Evolutionary conservation across 2,797 vertebrate genomes (phyloP).

Genomic region (Hylomyscus alleni): DNA sequence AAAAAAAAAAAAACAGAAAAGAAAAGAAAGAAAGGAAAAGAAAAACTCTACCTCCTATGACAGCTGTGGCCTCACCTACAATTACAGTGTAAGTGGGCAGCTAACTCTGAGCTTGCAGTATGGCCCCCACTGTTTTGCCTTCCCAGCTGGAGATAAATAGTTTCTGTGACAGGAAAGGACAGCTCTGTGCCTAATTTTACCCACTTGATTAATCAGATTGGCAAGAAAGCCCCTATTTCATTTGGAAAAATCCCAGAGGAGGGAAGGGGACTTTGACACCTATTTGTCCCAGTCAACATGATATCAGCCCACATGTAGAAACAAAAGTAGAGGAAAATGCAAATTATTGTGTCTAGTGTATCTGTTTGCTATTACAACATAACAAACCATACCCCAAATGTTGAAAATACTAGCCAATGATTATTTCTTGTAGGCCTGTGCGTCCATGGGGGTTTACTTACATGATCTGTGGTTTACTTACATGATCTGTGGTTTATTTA

Average conservation of each 20-base stretch:
- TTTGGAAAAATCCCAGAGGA: conserved; percentile 4
- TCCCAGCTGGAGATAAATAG: not conserved
- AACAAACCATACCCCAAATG: not conserved
- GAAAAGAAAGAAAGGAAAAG: no score
- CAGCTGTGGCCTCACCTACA: not conserved
- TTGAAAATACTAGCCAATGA: conserved; percentile 4
- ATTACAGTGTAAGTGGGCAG: not conserved
- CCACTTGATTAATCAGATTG: not conserved
- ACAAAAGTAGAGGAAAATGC: conserved; percentile 29
- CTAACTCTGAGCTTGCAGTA: not conserved
- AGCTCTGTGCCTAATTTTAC: not conserved
- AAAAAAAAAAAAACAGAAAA: no score
- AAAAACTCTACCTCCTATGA: not conserved
- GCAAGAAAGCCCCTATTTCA: not conserved
- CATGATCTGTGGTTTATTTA: not conserved
- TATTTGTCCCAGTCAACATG: not conserved
- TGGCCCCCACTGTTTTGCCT: not conserved
- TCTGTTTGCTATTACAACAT: not conserved
- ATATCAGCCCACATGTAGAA: not conserved
- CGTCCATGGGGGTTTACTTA: not conserved
- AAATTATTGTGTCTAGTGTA: not conserved
- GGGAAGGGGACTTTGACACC: not conserved
- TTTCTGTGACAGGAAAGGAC: not conserved
- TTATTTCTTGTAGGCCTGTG: not conserved
- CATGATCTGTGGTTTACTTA: not conserved